Base-by-base conservation (phyloP, 2,113 vertebrate genomes). In the Xiphias gladius region DNA sequence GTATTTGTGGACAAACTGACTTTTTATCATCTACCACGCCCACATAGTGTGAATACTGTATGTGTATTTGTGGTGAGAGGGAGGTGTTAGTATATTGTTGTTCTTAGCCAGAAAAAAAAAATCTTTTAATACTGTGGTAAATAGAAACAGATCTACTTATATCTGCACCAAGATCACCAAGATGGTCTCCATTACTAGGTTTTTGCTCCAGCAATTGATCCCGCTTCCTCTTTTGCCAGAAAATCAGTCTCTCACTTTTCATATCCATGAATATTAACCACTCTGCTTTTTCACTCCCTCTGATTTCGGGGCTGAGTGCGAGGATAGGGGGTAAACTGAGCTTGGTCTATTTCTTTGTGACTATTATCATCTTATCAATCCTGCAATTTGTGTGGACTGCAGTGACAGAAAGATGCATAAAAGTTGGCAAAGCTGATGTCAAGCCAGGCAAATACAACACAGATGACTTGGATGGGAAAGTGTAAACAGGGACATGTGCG, bases 181-280 rank as follows among this genome's bases (percentile, higher is more conserved):
- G 28, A 28, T 28, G 46, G 32, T 20, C 22, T 70, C 39, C 39
- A 54, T 64, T 50, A 50, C 19, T 19, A 50, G 46, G 46, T 54
- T 73, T 82, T 65, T 74, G 28, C 77, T 76, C 70, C 20, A 39
- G 32, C 65, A 75, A 43, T 87, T 86, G 59, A 70, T 68, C 76
- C 41, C 65, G 73, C 73, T 79, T 72, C 43, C 43, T 84, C 79
- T 87, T 66, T 74, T 82, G 77, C 59, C 43, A 81, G 76, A 84
- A 79, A 88, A 87, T 80, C 82, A 82, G 76, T 83, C 80, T 83
- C 76, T 81, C 75, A 80, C 35, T 70, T 84, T 66, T 75, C 67
- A 83, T 82, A 72, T 84, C 62, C 78, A 65, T 87, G 82, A 90
- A 84, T 86, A 59, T 46, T 55, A 62, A 65, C 46, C 57, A 70